Conservation (phyloP, 2,888 invertebrate species). For the Cephus sareptanus region DNA sequence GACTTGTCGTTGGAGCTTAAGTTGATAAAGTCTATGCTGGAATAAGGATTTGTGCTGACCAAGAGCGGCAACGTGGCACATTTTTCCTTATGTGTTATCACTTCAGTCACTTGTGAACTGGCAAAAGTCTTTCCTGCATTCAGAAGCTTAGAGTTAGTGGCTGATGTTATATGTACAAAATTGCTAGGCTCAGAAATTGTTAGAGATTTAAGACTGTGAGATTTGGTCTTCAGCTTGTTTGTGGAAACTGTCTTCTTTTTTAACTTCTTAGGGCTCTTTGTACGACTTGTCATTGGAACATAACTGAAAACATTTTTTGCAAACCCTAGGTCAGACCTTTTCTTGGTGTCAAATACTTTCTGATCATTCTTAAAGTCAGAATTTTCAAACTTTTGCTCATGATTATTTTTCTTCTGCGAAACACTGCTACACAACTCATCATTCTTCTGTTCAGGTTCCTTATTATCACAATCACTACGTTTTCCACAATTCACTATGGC, state of each 20-base stretch:
- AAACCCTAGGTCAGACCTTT: conserved; percentile 23
- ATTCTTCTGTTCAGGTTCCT: background rate
- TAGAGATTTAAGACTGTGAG: conserved; percentile 38
- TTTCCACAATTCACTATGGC: background rate
- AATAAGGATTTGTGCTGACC: background rate
- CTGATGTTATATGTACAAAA: conserved; percentile 59
- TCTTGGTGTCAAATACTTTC: background rate
- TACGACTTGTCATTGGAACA: conserved; percentile 42
- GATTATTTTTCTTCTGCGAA: background rate
- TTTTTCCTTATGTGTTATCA: conserved; percentile 52
- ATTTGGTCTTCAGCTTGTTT: conserved; percentile 26
- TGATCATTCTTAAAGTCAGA: background rate
- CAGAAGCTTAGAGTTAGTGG: conserved; percentile 43
- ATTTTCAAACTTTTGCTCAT: background rate
- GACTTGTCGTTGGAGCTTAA: background rate
- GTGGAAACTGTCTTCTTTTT: background rate
- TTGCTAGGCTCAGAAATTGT: conserved; percentile 56
- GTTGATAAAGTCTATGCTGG: background rate
- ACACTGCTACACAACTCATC: background rate
- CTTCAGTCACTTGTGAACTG: conserved; percentile 14
- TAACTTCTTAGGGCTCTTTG: conserved; percentile 36
- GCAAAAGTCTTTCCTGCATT: conserved; percentile 13
- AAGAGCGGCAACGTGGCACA: conserved; percentile 35
- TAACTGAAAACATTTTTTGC: conserved; percentile 49
- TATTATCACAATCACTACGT: background rate